Base-by-base conservation (phyloP, 2,888 invertebrate genomes). In the Ethmia dodecea region DNA sequence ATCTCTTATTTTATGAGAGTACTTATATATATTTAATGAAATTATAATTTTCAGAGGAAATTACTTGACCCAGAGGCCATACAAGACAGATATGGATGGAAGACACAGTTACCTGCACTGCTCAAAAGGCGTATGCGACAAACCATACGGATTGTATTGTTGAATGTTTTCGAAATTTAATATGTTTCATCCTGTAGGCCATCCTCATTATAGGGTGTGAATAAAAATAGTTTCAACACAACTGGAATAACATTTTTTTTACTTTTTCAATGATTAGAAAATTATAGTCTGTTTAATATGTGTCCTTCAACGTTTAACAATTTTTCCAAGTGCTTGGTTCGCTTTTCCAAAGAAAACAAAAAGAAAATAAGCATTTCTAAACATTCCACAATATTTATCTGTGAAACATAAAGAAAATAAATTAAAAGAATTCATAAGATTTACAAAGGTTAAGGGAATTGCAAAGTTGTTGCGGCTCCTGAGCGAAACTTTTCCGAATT, bases 11-110 rank as follows among this genome's bases (percentile, higher is more conserved):
- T 18, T 2, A 18, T 5, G 9, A 18, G 18, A 5, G 9, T 18
- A 18, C 18, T 18, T 18, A 5, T 18, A 22, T 8, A 8, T n/a
- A 3, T 20, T 20, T 20, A n/a, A 4, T 22, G 8, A 22, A 9
- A 22, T n/a, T 22, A 22, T n/a, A 22, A n/a, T 22, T 27, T 27
- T 27, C 27, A 27, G 27, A 27, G 27, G 27, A 12, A 27, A 27
- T 9, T 27, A 27, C 27, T 5, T 27, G 5, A 13, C 13, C 5
- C 11, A 12, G 5, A 9, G 3, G 5, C 27, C 27, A 1, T 27
- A 27, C 13, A 6, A 12, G 27, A 9, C 12, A 8, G n/a, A n/a
- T n/a, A n/a, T n/a, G n/a, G 9, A 27, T 13, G 13, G 6, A 13
- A 11, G 5, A 6, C 5, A 13, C 12, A 13, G 27, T 13, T 11